Evolutionary conservation across 2,888 invertebrate genomes (phyloP).

Genomic region (Aphodius granarius): DNA sequence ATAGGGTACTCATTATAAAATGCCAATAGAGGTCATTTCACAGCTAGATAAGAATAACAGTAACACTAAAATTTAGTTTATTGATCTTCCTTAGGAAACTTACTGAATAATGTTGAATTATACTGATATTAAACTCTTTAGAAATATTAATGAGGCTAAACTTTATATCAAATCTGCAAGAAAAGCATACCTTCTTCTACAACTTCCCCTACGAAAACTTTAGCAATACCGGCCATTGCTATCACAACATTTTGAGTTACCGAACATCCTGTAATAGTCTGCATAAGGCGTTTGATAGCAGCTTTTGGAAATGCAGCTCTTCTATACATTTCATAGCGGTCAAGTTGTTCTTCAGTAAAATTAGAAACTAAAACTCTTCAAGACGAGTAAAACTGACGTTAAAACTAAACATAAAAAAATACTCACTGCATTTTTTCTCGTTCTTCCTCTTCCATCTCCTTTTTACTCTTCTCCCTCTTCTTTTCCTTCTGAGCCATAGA

Average conservation of each 20-base stretch:
- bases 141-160: too few species aligned
- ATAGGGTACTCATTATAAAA: neutral
- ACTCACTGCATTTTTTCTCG: conserved; percentile 94
- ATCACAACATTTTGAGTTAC: conserved; percentile 99
- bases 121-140: too few species aligned
- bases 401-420: too few species aligned
- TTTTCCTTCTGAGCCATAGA: conserved; percentile 53
- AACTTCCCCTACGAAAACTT: conserved; percentile 98
- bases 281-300: conserved; percentile 95
- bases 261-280: conserved; percentile 95
- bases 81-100: neutral
- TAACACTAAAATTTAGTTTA: neutral
- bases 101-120: too few species aligned
- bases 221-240: conserved; percentile 99
- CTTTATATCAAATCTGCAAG: too few species aligned
- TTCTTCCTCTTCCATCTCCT: conserved; percentile 90
- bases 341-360: conserved; percentile 97
- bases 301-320: conserved; percentile 98
- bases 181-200: conserved; percentile 90
- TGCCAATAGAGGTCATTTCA: neutral
- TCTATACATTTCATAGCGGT: conserved; percentile 98
- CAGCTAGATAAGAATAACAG: neutral
- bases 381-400: too few species aligned
- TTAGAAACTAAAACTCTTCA: conserved; percentile 94
- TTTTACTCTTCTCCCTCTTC: conserved; percentile 74